phyloP scores from a whole-genome alignment of 2,888 invertebrate genomes.

The Emmelina monodactyla region DNA sequence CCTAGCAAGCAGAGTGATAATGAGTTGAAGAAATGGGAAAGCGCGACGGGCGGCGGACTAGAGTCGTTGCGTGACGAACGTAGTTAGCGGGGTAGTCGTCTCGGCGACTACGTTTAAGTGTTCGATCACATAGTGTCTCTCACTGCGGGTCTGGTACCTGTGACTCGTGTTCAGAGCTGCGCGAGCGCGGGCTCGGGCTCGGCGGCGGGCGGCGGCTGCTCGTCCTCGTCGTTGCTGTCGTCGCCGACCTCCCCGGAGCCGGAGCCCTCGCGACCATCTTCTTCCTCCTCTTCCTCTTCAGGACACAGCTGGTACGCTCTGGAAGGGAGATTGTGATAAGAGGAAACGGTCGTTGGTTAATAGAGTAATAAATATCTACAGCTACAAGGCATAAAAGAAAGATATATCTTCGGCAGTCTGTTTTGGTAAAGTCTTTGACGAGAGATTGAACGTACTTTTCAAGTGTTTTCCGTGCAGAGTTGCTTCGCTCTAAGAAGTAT shows the following conservation, averaged over 20 bases:
- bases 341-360: background rate
- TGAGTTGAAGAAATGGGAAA: background rate
- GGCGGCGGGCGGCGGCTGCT: slow-evolving; percentile 14
- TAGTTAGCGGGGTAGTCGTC: background rate
- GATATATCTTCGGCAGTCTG: no score
- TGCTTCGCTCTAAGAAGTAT: slow-evolving; percentile 92
- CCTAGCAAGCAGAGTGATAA: no score
- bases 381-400: background rate
- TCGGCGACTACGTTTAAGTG: background rate
- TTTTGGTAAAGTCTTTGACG: background rate
- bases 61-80: background rate
- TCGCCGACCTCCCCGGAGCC: slow-evolving; percentile 25
- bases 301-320: slow-evolving; percentile 59
- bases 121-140: background rate
- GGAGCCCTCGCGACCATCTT: slow-evolving; percentile 34
- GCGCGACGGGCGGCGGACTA: slow-evolving; percentile 1
- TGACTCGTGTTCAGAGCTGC: slow-evolving; percentile 14
- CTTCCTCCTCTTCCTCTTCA: slow-evolving; percentile 58
- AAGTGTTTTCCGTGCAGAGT: slow-evolving; percentile 89
- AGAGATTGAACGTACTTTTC: slow-evolving; percentile 37
- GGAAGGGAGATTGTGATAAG: slow-evolving; percentile 2
- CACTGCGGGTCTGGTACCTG: background rate
- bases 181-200: slow-evolving; percentile 14
- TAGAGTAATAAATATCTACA: background rate
- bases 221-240: slow-evolving; percentile 28